Evolutionary conservation across 2,797 vertebrate genomes (phyloP).

Genomic region (Anabas testudineus): DNA sequence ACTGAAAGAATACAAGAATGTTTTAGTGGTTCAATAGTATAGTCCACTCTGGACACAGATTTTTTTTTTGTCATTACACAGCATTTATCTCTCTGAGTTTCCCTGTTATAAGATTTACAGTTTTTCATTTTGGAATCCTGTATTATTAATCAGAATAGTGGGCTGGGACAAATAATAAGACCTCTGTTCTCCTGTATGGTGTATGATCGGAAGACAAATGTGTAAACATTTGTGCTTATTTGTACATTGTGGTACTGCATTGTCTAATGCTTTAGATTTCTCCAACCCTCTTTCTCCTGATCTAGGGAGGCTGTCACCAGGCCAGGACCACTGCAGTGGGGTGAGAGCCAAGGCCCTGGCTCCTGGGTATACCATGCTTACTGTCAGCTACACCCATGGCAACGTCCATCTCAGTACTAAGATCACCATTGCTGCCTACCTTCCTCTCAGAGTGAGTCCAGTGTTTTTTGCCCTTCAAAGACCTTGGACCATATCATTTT

Average conservation of each 20-base stretch:
- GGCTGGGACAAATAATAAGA: conserved; percentile 13
- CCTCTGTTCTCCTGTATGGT: conserved; percentile 6
- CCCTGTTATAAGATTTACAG: conserved; percentile 20
- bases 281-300: conserved; percentile 12
- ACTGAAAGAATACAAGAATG: too few species aligned
- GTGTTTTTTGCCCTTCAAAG: conserved; percentile 14
- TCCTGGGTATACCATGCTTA: conserved; percentile 85
- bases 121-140: conserved; percentile 37
- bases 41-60: not conserved
- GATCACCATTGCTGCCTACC: conserved; percentile 91
- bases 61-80: conserved; percentile 5
- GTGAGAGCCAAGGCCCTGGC: conserved; percentile 87
- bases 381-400: conserved; percentile 86
- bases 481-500: not conserved
- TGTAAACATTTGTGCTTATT: conserved; percentile 14
- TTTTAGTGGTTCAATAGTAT: not conserved
- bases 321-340: conserved; percentile 83
- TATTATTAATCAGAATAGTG: conserved; percentile 33
- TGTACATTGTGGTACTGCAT: conserved; percentile 31
- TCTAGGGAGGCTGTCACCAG: conserved; percentile 80
- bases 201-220: conserved; percentile 30
- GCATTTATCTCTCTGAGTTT: conserved; percentile 38
- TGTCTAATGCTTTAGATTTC: conserved; percentile 22
- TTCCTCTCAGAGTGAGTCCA: conserved; percentile 88
- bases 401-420: conserved; percentile 89